Evolutionary conservation across 2,797 vertebrate genomes (phyloP).

Genomic region (Gadopsis marmoratus): DNA sequence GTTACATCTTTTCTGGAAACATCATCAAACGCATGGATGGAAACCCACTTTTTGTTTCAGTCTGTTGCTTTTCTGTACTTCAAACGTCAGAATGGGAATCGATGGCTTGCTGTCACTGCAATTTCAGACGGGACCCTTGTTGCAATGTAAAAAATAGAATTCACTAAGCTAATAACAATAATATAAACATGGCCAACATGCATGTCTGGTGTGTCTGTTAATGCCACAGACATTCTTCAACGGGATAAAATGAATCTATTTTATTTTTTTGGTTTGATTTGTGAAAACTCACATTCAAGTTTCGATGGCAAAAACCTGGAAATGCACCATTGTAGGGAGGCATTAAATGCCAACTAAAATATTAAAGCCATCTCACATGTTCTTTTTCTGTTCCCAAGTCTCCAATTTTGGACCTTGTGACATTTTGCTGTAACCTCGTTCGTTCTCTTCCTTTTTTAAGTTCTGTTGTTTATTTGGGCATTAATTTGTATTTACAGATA

Average conservation of each 20-base stretch:
- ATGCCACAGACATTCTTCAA: accelerated
- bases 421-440: background rate
- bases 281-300: background rate
- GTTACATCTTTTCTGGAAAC: background rate
- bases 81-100: background rate
- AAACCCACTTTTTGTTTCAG: background rate
- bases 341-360: background rate
- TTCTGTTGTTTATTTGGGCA: slow-evolving; percentile 33
- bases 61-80: background rate
- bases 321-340: background rate
- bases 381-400: background rate
- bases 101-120: background rate
- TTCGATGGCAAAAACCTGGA: background rate
- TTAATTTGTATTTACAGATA: slow-evolving; percentile 53
- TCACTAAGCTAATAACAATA: background rate
- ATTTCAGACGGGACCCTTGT: background rate
- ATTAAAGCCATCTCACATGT: background rate
- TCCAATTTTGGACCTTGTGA: slow-evolving; percentile 4
- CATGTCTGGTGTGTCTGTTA: background rate
- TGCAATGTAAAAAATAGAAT: background rate
- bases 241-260: background rate
- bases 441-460: background rate
- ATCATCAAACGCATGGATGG: background rate
- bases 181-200: background rate
- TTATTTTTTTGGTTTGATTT: background rate